These are phyloP conservation scores for Sebastes matsubarae DNA, from an alignment of 2,797 vertebrate species.

Conservation along the genomic window DNA sequence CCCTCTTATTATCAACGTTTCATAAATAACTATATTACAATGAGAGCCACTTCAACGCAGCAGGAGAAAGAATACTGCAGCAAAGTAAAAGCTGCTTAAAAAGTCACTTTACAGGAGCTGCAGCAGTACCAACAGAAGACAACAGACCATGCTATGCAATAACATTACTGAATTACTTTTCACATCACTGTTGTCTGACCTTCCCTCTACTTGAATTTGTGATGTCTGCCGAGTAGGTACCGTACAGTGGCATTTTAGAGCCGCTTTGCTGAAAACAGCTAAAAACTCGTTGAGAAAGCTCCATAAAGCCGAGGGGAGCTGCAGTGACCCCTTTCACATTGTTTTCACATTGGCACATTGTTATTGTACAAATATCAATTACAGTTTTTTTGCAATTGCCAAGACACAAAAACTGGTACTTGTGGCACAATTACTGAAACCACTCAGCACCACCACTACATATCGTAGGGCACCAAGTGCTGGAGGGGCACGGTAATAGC, in stretches of 20 bases:
- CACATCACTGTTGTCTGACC: neutral
- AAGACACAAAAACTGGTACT: neutral
- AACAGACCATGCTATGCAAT: neutral
- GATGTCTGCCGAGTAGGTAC: neutral
- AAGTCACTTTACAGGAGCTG: neutral
- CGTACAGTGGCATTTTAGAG: neutral
- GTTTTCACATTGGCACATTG: neutral
- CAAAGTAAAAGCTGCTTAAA: slow-evolving; percentile 20
- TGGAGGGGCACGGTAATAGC: rapidly evolving
- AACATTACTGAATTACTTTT: neutral
- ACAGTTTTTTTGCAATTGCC: neutral
- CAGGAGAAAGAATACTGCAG: neutral
- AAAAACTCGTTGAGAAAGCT: neutral
- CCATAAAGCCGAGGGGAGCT: neutral
- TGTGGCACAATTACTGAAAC: neutral
- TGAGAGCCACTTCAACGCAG: slow-evolving; percentile 11
- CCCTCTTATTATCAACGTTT: slow-evolving; percentile 3
- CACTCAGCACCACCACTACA: neutral
- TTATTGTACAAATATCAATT: neutral
- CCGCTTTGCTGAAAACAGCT: neutral
- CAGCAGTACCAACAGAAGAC: neutral
- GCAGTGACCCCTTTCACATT: neutral
- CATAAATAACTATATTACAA: slow-evolving; percentile 22
- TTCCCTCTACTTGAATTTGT: neutral
- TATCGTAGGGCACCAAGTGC: no score